Evolutionary conservation across 1,140 invertebrate genomes (phyloP).

Genomic region (Neuroterus valhalla): DNA sequence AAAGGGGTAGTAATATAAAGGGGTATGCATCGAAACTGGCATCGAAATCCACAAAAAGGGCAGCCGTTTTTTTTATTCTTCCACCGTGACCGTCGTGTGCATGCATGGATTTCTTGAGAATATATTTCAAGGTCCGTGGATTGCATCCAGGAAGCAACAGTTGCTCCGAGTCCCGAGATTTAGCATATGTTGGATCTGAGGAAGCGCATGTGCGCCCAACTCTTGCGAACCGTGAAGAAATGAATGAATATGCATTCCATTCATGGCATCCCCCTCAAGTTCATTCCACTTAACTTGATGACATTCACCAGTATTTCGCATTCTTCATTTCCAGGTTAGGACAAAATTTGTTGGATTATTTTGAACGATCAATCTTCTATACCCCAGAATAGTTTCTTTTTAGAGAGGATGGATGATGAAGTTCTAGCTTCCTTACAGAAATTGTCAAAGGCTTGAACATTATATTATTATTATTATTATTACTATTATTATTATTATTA

Average conservation of each 20-base stretch:
- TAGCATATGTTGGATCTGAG: slow-evolving; percentile 65
- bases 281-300: slow-evolving; percentile 38
- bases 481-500: too few relatives aligned
- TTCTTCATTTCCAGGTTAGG: too few relatives aligned
- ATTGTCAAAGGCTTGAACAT: too few relatives aligned
- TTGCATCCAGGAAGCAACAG: slow-evolving; percentile 70
- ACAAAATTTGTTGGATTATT: too few relatives aligned
- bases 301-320: neutral
- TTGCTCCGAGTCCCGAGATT: slow-evolving; percentile 65
- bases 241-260: slow-evolving; percentile 68
- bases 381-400: too few relatives aligned
- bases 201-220: slow-evolving; percentile 55
- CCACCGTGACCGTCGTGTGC: slow-evolving; percentile 38
- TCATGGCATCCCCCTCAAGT: slow-evolving; percentile 46
- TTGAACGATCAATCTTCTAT: too few relatives aligned
- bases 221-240: slow-evolving; percentile 43
- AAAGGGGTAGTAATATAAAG: too few relatives aligned
- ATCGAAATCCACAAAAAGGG: slow-evolving; percentile 40
- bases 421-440: too few relatives aligned
- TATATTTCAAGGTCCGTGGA: slow-evolving; percentile 70
- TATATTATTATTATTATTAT: too few relatives aligned
- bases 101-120: slow-evolving; percentile 57
- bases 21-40: too few relatives aligned
- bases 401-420: too few relatives aligned
- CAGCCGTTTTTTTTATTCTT: slow-evolving; percentile 38